Evolutionary conservation across 2,797 vertebrate genomes (phyloP).

Genomic region (Uromys caudimaculatus): DNA sequence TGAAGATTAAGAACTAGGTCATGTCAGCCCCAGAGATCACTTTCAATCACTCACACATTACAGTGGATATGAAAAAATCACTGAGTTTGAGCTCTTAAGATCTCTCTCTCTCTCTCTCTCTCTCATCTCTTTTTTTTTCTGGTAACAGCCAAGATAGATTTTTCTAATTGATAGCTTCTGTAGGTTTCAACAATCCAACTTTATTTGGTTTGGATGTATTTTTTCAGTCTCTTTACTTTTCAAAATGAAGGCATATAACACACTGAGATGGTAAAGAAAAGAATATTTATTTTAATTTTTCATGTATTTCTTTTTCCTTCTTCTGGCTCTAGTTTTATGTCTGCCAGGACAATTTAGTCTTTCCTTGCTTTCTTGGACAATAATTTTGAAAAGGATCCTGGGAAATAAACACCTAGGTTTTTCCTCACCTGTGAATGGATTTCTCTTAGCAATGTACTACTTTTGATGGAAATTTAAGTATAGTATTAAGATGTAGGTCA

Average conservation of each 20-base stretch:
- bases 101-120: background rate
- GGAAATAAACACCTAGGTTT: background rate
- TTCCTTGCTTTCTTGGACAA: background rate
- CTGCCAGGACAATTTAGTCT: background rate
- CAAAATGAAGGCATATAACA: background rate
- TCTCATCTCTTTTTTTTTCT: background rate
- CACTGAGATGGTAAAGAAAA: background rate
- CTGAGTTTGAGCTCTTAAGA: background rate
- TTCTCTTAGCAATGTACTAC: background rate
- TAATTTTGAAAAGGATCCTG: background rate
- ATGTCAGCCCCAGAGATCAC: background rate
- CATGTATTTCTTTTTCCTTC: background rate
- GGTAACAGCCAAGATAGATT: background rate
- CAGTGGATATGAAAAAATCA: background rate
- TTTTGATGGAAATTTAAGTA: background rate
- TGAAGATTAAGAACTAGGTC: background rate
- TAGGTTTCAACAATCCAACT: background rate
- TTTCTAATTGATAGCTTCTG: background rate
- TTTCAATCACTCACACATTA: background rate
- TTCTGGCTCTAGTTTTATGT: background rate
- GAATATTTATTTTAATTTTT: background rate
- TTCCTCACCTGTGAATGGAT: background rate
- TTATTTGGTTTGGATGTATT: slow-evolving; percentile 25
- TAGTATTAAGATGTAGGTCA: background rate
- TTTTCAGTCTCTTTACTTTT: slow-evolving; percentile 3